Conservation (phyloP, 1,140 invertebrate species). For the Sycobia sp. region DNA sequence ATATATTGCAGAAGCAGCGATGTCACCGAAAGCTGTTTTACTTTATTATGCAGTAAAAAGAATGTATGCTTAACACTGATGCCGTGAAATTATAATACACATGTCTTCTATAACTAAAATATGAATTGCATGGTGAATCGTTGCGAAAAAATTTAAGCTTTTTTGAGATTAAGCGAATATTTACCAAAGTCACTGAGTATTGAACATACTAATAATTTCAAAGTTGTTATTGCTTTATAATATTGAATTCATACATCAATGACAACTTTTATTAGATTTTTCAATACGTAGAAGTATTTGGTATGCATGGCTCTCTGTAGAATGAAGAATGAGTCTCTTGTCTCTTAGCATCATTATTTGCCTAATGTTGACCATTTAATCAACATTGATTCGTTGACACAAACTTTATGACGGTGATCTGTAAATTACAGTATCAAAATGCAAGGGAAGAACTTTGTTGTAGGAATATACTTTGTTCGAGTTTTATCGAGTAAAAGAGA, state of each 20-base stretch:
- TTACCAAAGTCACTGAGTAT: not conserved
- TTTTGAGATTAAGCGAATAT: constrained; percentile 20
- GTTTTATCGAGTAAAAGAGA: constrained; percentile 35
- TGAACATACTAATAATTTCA: not conserved
- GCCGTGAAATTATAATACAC: constrained; percentile 20
- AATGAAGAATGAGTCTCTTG: constrained; percentile 17
- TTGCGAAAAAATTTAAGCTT: constrained; percentile 11
- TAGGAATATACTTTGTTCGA: constrained; percentile 30
- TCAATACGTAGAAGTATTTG: constrained; percentile 16
- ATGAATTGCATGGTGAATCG: not conserved
- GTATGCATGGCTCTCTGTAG: constrained; percentile 19
- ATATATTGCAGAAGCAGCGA: constrained; percentile 20
- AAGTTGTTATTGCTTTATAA: constrained; percentile 22
- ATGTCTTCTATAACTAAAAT: constrained; percentile 19
- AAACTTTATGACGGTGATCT: constrained; percentile 27
- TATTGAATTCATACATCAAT: not conserved
- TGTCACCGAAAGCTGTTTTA: constrained; percentile 18
- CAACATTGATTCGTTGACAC: constrained; percentile 25
- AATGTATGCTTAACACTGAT: constrained; percentile 32
- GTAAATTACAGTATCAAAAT: constrained; percentile 25
- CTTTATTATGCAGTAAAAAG: constrained; percentile 23
- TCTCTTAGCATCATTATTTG: constrained; percentile 33
- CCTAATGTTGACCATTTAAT: constrained; percentile 26
- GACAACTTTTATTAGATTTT: constrained; percentile 8
- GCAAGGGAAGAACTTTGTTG: constrained; percentile 13